Conservation (phyloP, 2,113 vertebrate genomes). For the Cavia porcellus region DNA sequence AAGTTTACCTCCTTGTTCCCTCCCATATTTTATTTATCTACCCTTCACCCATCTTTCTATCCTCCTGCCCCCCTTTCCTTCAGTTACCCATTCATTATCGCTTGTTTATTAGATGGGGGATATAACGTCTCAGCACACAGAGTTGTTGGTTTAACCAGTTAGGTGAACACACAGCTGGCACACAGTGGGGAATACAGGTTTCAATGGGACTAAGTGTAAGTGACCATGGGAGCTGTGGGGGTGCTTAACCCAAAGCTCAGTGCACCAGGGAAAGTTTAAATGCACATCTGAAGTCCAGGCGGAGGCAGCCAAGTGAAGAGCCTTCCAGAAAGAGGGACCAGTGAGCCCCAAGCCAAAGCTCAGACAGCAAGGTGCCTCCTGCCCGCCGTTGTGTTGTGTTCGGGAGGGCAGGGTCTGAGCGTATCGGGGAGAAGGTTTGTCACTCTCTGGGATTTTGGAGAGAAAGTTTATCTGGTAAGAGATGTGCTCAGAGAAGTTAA, state of each 20-base stretch:
- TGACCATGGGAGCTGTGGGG: background rate
- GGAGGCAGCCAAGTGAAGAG: background rate
- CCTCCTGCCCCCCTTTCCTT: background rate
- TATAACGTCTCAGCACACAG: background rate
- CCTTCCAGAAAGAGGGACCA: background rate
- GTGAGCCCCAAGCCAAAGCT: background rate
- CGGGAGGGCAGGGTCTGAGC: background rate
- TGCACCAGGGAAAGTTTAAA: background rate
- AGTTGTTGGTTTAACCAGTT: background rate
- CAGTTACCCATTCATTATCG: background rate
- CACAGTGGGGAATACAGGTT: background rate
- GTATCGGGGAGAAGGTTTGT: background rate
- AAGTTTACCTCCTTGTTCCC: background rate
- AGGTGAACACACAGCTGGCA: background rate
- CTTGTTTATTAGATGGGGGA: background rate
- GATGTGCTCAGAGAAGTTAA: background rate
- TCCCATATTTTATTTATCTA: background rate
- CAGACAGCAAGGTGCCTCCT: background rate
- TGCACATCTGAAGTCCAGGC: background rate
- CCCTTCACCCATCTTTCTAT: background rate
- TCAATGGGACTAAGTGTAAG: background rate
- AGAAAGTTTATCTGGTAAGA: background rate
- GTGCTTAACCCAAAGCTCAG: background rate
- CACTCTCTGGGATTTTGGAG: background rate
- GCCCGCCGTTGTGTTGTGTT: background rate